Base-by-base conservation (phyloP, 92 coral and sea anemone species). In the Galaxea fascicularis region DNA sequence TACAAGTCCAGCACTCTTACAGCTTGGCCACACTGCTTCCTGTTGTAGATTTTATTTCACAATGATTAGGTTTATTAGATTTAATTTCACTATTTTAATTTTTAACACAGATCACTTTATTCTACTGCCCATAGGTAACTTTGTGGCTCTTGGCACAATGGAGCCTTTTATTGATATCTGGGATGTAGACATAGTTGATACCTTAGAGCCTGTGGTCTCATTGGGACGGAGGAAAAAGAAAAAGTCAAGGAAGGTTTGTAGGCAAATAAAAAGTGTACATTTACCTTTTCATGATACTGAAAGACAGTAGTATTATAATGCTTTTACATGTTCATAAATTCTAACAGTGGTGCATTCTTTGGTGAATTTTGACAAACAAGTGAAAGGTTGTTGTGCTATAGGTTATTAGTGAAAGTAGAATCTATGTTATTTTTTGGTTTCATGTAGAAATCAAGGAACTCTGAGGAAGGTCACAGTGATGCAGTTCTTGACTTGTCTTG, bases 71-170 rank as follows among this genome's bases (percentile, higher is more conserved):
- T n/a, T n/a, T n/a, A n/a, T n/a, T n/a, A n/a, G n/a, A 35, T 35
- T 35, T 35, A 49, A 10, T 15, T 15, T 4, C 0, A 15, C 49
- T 29, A 1, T 22, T 12, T 18, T 21, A 0, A 0, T 10, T 21
- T 10, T 13, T 0, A 0, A 41, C 28, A 62, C 18, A 20, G 10
- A 24, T 21, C 20, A 26, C 20, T 47, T 15, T 16, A 16, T 21
- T 9, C 4, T 12, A 29, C 21, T 1, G 25, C 47, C 58, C 17
- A 3, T 69, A 96, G 99, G 92, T 15, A 96, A 89, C 80, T 93
- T 90, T 89, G 79, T 96, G 46, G 99, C 98, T 46, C 95, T 94
- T 13, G 99, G 96, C 6, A 84, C 99, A 60, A 96, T 96, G 99
- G 99, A 94, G 52, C 98, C 99, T 8, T 47, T 88, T 52, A 94